Evolutionary conservation across 2,888 invertebrate genomes (phyloP), one percentile per base, ranked within the genome.

Genomic region (Neoascia interrupta): DNA sequence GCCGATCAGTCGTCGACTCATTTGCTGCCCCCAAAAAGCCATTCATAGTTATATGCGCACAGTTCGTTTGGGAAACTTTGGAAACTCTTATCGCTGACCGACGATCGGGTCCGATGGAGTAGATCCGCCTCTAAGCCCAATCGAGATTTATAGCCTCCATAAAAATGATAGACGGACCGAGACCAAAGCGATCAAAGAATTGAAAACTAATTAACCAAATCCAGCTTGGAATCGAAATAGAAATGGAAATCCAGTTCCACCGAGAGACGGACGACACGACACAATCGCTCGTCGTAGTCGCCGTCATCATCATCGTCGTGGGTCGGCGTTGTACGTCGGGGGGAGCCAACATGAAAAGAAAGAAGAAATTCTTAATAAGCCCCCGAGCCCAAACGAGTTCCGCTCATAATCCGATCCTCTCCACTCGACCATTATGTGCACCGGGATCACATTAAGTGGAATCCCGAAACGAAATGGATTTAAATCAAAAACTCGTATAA

Each of bases 401-500:
- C 79, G 66, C 43, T 79, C 73, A 79, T 79, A 79, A 79, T 79
- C 70, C 70, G 53, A 70, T 70, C 73, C 73, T 73, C 66, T 79
- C 66, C 79, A 68, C 61, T 72, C 72, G 66, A 56, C 73, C 79
- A 79, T 79, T 79, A 79, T 79, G 79, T 66, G 79, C 79, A 79
- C 56, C 54, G 79, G 79, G 79, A 79, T 79, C 79, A 66, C 73
- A 79, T 79, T 73, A 79, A 79, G 73, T 73, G 68, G 73, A 72
- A 79, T 73, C 79, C 79, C 79, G 68, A 79, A 73, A 79, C 79
- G 79, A 79, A 79, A 79, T 79, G 66, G 79, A 79, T 79, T 79
- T 79, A 79, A 79, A 79, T 79, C 79, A 79, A 79, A 79, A 79
- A 79, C 79, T 79, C 79, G 79, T 79, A 79, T 79, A 79, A 79